Conservation (phyloP, 2,113 vertebrate genomes). For the Puntigrus tetrazona region DNA sequence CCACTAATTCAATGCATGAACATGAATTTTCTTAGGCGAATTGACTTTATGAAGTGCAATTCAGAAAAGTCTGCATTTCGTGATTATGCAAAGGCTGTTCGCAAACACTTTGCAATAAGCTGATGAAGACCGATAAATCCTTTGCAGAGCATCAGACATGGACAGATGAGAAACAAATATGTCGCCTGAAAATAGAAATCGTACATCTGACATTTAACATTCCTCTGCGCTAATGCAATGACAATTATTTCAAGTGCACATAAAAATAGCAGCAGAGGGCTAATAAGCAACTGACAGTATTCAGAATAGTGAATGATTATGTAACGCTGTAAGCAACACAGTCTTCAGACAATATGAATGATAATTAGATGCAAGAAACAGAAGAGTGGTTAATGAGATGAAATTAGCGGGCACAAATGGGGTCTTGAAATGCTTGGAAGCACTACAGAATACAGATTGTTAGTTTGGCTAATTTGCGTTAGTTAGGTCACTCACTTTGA, state of each 20-base stretch:
- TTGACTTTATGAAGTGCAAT: neutral
- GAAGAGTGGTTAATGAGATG: conserved; percentile 31
- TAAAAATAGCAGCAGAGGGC: conserved; percentile 18
- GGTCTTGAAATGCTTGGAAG: neutral
- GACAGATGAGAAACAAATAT: neutral
- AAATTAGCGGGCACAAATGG: neutral
- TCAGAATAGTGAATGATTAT: conserved; percentile 32
- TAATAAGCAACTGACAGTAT: neutral
- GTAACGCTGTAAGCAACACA: conserved; percentile 39
- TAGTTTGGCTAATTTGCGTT: neutral
- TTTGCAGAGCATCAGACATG: neutral
- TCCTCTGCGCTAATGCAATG: neutral
- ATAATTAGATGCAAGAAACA: conserved; percentile 38
- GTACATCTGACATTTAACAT: neutral
- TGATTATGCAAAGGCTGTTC: neutral
- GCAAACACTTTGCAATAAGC: neutral
- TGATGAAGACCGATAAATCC: neutral
- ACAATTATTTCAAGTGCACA: conserved; percentile 16
- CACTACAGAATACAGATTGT: neutral
- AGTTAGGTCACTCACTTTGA: no score
- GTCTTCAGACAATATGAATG: conserved; percentile 17
- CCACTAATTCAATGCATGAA: neutral
- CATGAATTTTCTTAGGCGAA: neutral
- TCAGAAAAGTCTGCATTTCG: neutral
- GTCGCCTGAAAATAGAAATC: neutral